Percentiles rank a stretch among this genome's conserved stretches.
phyloP scores from a whole-genome alignment of 37 sponge, comb jelly and placozoan species.

The Tethya wilhelma region DNA sequence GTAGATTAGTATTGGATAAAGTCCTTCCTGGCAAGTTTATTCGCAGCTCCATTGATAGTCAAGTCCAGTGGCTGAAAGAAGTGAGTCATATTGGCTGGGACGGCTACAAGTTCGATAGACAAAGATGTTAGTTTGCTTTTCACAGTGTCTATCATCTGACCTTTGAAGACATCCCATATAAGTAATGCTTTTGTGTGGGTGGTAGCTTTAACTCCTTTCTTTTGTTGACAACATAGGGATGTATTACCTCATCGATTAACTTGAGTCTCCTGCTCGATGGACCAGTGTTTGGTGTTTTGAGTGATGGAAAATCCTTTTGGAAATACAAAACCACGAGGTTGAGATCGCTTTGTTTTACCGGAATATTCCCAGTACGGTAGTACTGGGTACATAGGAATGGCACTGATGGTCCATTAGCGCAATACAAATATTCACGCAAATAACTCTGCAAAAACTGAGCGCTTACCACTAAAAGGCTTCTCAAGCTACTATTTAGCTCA shows the following conservation, averaged over 20 bases:
- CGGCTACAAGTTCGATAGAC: constrained; percentile 47
- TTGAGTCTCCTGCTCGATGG: constrained; percentile 5
- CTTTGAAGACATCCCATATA: constrained; percentile 66
- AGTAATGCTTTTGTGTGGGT: background rate
- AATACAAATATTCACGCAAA: too few species aligned
- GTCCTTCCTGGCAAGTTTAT: too few species aligned
- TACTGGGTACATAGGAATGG: too few species aligned
- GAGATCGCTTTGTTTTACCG: constrained; percentile 11
- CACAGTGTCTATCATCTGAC: constrained; percentile 52
- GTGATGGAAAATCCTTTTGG: constrained; percentile 25
- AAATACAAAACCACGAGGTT: constrained; percentile 28
- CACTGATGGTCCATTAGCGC: too few species aligned
- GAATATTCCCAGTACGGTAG: too few species aligned
- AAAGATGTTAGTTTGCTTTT: constrained; percentile 24
- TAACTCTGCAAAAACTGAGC: too few species aligned
- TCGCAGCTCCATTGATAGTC: too few species aligned
- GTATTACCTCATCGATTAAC: constrained; percentile 39
- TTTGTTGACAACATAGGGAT: constrained; percentile 32
- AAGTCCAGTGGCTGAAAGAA: constrained; percentile 1
- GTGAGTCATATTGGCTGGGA: constrained; percentile 38
- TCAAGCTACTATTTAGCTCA: too few species aligned
- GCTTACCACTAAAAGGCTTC: too few species aligned
- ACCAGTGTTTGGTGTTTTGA: constrained; percentile 23
- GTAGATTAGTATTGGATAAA: too few species aligned
- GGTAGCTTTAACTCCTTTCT: constrained; percentile 4